Evolutionary conservation across 2,113 vertebrate species (phyloP), one percentile per base, ranked within the genome.

Genomic region (Chitala chitala): DNA sequence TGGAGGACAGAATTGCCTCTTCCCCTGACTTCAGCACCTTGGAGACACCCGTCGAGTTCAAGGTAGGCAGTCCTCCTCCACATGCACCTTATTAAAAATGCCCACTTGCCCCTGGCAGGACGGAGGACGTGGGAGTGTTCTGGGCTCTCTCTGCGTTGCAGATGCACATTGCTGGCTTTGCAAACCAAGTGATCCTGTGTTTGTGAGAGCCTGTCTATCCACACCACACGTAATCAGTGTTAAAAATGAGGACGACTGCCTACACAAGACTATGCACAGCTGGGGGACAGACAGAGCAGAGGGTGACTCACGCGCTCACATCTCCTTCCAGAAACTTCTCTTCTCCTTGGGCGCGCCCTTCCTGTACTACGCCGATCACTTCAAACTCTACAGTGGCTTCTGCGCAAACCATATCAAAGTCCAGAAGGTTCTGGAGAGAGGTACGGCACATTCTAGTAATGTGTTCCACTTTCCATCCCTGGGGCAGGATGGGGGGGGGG

Each of bases 401-500:
- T 99, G 96, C 46, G 96, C 97, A 46, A 98, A 98, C 81, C 97
- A 99, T 83, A 97, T 94, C 83, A 98, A 99, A 87, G 96, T 98
- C 73, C 97, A 99, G 87, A 98, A 98, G 84, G 96, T 99, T 84
- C 92, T 99, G 10, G 94, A 98, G 84, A 92, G 93, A 94, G 97
- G 97, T 99, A 92, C 22, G 1, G n/a, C 26, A 15, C 10, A 8
- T 20, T 10, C n/a, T 9, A 24, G 31, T 15, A 58, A 56, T 13
- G 29, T 20, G 31, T 8, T 6, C 24, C 15, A 22, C 24, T 70
- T 22, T 72, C 69, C 44, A 48, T 42, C 40, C n/a, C n/a, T n/a
- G n/a, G n/a, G n/a, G n/a, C n/a, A n/a, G n/a, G 58, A 6, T 63
- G 4, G 5, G 46, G 42, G 24, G 26, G 42, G 64, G 42, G 44